Evolutionary conservation across 2,888 invertebrate genomes (phyloP).

Genomic region (Lasius platythorax): DNA sequence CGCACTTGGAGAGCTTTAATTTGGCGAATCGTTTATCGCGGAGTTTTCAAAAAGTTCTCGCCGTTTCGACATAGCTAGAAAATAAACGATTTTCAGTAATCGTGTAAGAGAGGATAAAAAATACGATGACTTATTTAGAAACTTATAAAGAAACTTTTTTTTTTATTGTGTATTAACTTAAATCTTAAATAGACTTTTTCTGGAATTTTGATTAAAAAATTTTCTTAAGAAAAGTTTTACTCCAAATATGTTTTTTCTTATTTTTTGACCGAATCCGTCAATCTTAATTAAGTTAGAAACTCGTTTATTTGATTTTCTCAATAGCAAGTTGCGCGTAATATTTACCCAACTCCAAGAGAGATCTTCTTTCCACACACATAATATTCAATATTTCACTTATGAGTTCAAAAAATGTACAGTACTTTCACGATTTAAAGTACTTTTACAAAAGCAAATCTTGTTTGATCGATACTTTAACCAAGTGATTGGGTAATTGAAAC

Average conservation of each 20-base stretch:
- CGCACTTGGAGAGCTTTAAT: conserved; percentile 2
- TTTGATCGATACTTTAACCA: neutral
- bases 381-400: neutral
- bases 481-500: conserved; percentile 4
- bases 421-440: neutral
- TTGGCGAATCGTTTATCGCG: conserved; percentile 1
- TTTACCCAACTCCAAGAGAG: neutral
- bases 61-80: neutral
- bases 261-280: neutral
- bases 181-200: neutral
- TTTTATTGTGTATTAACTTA: neutral
- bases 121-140: neutral
- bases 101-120: neutral
- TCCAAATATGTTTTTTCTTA: neutral
- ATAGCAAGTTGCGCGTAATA: neutral
- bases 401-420: neutral
- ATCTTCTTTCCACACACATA: neutral
- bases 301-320: neutral
- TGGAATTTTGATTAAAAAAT: neutral
- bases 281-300: neutral
- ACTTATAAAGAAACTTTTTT: neutral
- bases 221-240: neutral
- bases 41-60: neutral
- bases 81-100: neutral
- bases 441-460: neutral